Base-by-base conservation (phyloP, 1,140 invertebrate genomes). In the Drosophila asahinai region DNA sequence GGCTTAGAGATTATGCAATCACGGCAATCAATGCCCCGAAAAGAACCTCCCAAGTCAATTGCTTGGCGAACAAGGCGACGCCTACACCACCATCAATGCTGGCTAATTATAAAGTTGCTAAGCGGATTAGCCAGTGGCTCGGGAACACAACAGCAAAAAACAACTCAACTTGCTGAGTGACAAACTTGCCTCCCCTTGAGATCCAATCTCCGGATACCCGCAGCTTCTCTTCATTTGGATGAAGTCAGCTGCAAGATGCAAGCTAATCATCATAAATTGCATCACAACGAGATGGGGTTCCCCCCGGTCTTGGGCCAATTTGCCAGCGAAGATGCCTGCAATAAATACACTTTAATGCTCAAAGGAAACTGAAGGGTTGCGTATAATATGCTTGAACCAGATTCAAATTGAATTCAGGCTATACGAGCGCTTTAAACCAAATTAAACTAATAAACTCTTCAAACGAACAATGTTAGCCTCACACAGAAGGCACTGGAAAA, bases 71-170 rank as follows among this genome's bases (percentile, higher is more conserved):
- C 55, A 68, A 66, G 49, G 45, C 59, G 65, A 67, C 72, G 74
- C 72, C 67, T 71, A 76, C 80, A 58, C 60, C 59, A 58, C 60
- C 59, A 47, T 61, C 49, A 62, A 54, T 63, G 15, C 42, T 54
- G 25, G 86, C 73, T 83, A 89, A 90, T 89, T 87, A 89, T 81
- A 80, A 55, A 76, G 70, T 81, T 84, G 84, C 84, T 89, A 89
- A 89, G 84, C 84, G 86, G 84, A 89, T 89, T 89, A 79, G n/a
- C 43, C 43, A 27, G 49, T 43, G 54, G 36, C 51, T 60, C 40
- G 27, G 60, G 49, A 55, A 52, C 49, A 49, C 27, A 36, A 61
- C 40, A 54, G 33, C 8, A 36, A 63, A 27, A 12, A 48, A 61
- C 38, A 33, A 49, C 54, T 52, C 30, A 43, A 25, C 54, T 57